Conservation (phyloP, 2,888 invertebrate species). For the Amphiduros pacificus region DNA sequence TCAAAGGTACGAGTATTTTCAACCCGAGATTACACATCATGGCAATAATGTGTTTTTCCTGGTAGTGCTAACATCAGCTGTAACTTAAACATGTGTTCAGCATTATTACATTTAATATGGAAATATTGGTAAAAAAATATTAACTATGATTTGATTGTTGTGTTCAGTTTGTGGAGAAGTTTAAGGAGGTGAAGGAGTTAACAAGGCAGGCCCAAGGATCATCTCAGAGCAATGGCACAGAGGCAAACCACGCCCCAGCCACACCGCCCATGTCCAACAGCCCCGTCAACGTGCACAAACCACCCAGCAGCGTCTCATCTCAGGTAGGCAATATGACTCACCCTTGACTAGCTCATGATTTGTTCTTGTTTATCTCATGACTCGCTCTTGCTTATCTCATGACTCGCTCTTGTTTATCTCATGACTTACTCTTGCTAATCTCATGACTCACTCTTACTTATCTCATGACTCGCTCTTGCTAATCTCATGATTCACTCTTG, state of each 20-base stretch:
- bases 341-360: no score
- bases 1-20: constrained; percentile 76
- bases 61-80: no score
- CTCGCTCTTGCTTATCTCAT: no score
- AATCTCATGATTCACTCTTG: no score
- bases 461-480: no score
- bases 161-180: constrained; percentile 93
- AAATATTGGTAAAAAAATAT: not conserved
- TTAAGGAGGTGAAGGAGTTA: constrained; percentile 96
- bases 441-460: no score
- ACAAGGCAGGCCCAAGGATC: constrained; percentile 67
- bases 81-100: not conserved
- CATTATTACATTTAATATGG: not conserved
- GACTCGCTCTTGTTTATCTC: no score
- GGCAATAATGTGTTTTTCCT: no score
- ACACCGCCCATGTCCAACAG: constrained; percentile 5
- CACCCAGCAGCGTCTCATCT: not conserved
- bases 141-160: not conserved
- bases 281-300: constrained; percentile 9
- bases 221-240: constrained; percentile 16
- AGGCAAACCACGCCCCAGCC: constrained; percentile 13
- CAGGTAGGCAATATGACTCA: no score
- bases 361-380: no score
- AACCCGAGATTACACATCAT: not conserved
- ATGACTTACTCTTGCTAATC: no score